Evolutionary conservation across 2,888 invertebrate genomes (phyloP).

Genomic region (Acleris sparsana): DNA sequence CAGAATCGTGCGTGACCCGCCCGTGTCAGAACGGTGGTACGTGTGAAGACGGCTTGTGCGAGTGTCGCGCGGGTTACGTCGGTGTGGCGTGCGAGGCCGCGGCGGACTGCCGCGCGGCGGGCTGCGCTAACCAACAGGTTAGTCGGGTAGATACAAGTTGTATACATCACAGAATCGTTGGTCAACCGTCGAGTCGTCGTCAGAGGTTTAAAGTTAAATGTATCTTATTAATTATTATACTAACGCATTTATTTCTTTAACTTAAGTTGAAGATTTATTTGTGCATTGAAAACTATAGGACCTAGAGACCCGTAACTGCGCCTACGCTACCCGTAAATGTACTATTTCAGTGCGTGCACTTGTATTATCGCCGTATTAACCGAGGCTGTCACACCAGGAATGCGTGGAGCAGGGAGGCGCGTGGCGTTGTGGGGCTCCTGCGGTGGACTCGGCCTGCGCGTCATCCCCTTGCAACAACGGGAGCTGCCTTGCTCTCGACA

Average conservation of each 20-base stretch:
- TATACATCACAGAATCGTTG: no score
- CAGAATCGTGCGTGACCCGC: slow-evolving; percentile 80
- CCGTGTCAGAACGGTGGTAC: slow-evolving; percentile 86
- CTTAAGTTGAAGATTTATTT: no score
- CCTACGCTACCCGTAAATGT: no score
- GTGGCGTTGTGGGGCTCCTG: slow-evolving; percentile 85
- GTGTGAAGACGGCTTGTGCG: slow-evolving; percentile 81
- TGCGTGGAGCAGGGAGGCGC: slow-evolving; percentile 75
- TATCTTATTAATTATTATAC: no score
- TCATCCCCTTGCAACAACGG: slow-evolving; percentile 89
- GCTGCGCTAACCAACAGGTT: slow-evolving; percentile 51
- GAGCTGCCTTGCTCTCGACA: slow-evolving; percentile 86
- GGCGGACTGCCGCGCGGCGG: slow-evolving; percentile 85
- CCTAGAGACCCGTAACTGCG: no score
- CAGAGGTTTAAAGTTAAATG: no score
- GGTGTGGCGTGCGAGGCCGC: slow-evolving; percentile 86
- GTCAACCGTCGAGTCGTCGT: no score
- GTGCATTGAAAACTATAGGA: no score
- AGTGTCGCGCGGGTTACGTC: slow-evolving; percentile 86
- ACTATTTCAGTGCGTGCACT: neutral
- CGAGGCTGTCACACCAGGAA: slow-evolving; percentile 48
- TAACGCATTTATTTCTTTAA: no score
- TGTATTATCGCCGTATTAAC: neutral
- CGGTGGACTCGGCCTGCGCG: slow-evolving; percentile 87
- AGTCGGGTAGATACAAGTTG: no score